phyloP scores from a whole-genome alignment of 2,113 vertebrate genomes.

The Arizona elegans region DNA sequence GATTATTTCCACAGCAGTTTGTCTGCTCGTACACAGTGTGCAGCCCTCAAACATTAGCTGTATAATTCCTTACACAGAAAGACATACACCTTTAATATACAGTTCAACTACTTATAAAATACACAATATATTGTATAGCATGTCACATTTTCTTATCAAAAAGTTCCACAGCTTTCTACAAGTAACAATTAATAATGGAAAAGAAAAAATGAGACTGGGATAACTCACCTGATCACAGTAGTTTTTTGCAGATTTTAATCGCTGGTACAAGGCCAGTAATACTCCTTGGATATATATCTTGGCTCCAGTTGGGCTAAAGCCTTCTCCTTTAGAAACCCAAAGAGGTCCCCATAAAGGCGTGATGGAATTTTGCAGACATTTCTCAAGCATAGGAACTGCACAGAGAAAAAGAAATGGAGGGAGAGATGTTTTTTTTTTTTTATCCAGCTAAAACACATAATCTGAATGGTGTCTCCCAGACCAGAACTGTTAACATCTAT shows the following conservation, averaged over 20 bases:
- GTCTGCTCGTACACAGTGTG: conserved; percentile 48
- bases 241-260: conserved; percentile 66
- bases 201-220: conserved; percentile 54
- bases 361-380: conserved; percentile 74
- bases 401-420: conserved; percentile 42
- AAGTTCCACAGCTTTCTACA: conserved; percentile 46
- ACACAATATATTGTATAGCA: conserved; percentile 52
- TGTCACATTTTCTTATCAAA: conserved; percentile 62
- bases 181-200: conserved; percentile 51
- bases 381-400: conserved; percentile 69
- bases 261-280: conserved; percentile 65
- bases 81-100: conserved; percentile 62
- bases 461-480: conserved; percentile 53
- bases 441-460: conserved; percentile 60
- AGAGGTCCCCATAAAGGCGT: conserved; percentile 67
- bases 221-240: conserved; percentile 77
- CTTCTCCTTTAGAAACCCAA: conserved; percentile 72
- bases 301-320: conserved; percentile 72
- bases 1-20: conserved; percentile 47
- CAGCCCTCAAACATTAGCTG: conserved; percentile 52
- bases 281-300: conserved; percentile 67
- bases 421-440: conserved; percentile 56
- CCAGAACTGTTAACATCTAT: conserved; percentile 71
- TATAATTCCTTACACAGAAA: conserved; percentile 61
- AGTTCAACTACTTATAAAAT: conserved; percentile 55